A percentile compares a stretch with the other conserved stretches of the same genome.
phyloP scores from a whole-genome alignment of 2,888 invertebrate species.

The Polydrusus pterygomalis region DNA sequence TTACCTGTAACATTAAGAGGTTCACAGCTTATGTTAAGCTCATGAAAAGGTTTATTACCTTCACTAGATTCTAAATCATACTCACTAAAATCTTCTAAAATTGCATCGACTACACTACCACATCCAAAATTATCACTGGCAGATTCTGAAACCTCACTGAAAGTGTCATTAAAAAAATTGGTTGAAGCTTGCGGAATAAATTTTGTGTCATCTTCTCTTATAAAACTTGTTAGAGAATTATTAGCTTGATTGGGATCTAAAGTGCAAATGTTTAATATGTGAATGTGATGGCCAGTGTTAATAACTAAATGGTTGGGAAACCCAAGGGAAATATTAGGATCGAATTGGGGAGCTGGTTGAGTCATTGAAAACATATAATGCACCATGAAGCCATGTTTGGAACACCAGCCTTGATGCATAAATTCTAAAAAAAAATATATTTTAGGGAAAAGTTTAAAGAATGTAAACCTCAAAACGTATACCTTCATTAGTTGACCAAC shows the following conservation, averaged over 20 bases:
- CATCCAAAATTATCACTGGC: constrained; percentile 68
- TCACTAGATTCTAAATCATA: constrained; percentile 71
- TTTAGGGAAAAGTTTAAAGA: constrained; percentile 18
- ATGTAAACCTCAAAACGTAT: constrained; percentile 38
- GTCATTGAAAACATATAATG: constrained; percentile 94
- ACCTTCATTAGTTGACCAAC: constrained; percentile 64
- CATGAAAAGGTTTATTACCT: constrained; percentile 71
- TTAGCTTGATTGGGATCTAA: constrained; percentile 62
- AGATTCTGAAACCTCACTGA: constrained; percentile 70
- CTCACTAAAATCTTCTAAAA: constrained; percentile 71
- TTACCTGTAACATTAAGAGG: constrained; percentile 72
- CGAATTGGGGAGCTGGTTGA: constrained; percentile 80
- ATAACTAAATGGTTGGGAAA: constrained; percentile 71
- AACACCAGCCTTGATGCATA: constrained; percentile 75
- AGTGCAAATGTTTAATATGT: constrained; percentile 69
- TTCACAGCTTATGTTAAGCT: constrained; percentile 72
- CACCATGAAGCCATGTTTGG: constrained; percentile 92
- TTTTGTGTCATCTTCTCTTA: constrained; percentile 64
- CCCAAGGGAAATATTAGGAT: constrained; percentile 69
- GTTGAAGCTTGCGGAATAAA: constrained; percentile 35
- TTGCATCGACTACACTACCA: constrained; percentile 70
- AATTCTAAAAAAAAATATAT: constrained; percentile 59
- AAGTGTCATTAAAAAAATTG: constrained; percentile 64
- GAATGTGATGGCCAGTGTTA: constrained; percentile 71
- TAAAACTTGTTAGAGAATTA: constrained; percentile 59